A percentile compares a stretch with the other conserved stretches of the same genome.
phyloP scores from a whole-genome alignment of 2,113 vertebrate species.

The Canis aureus region DNA sequence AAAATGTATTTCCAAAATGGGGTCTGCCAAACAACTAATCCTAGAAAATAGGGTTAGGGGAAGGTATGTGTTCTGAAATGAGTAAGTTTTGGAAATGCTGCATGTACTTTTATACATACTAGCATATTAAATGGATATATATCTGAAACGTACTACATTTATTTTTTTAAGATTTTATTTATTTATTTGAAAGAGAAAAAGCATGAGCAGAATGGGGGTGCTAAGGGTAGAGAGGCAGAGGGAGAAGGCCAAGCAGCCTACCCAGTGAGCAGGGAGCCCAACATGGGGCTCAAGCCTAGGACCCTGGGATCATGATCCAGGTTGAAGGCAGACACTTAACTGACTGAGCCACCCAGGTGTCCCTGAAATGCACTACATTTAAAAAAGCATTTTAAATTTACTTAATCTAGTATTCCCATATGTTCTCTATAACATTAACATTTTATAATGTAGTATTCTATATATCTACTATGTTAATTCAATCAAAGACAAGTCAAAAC shows the following conservation, averaged over 20 bases:
- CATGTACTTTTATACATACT: not conserved
- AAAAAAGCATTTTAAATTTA: not conserved
- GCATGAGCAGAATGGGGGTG: not conserved
- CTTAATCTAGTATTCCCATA: not conserved
- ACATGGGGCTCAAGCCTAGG: no score
- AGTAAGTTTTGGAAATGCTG: constrained; percentile 25
- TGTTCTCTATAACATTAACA: not conserved
- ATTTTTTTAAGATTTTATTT: not conserved
- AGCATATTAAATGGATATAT: not conserved
- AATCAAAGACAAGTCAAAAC: not conserved
- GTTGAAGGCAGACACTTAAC: not conserved
- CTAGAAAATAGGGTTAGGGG: not conserved
- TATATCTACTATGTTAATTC: not conserved
- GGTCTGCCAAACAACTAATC: constrained; percentile 16
- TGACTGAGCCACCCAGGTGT: not conserved
- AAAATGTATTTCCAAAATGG: not conserved
- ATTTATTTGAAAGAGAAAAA: not conserved
- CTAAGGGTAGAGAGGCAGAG: not conserved
- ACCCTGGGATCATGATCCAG: not conserved
- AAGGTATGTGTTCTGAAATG: not conserved
- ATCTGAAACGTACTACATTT: not conserved
- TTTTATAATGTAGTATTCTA: not conserved
- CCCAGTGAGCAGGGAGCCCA: not conserved
- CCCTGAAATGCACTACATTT: not conserved
- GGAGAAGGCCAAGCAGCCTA: not conserved